These are phyloP conservation scores for Drosophila subpulchrella DNA, from an alignment of 1,140 invertebrate genomes.

Conservation along the genomic window DNA sequence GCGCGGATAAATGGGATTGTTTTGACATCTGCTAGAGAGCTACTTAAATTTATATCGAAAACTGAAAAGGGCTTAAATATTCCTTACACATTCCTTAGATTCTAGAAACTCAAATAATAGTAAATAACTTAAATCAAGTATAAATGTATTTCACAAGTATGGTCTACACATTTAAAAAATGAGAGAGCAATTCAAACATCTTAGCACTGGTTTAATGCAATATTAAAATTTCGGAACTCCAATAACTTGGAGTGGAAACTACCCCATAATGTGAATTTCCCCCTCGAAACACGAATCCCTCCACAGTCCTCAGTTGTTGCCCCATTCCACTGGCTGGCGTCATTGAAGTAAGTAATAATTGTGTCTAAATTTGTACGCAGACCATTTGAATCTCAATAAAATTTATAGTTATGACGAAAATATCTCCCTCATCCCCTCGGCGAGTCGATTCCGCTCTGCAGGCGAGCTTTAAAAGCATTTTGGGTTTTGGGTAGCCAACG, in stretches of 20 bases:
- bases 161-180: too few species aligned
- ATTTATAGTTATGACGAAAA: constrained; percentile 78
- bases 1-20: neutral
- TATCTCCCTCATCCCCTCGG: constrained; percentile 9
- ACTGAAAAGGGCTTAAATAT: neutral
- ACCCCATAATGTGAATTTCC: constrained; percentile 31
- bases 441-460: constrained; percentile 6
- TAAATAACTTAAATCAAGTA: too few species aligned
- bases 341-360: constrained; percentile 77
- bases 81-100: too few species aligned
- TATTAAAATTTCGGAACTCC: neutral
- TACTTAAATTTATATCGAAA: neutral
- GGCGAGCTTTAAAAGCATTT: constrained; percentile 69
- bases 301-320: neutral
- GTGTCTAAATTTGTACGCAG: constrained; percentile 73
- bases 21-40: neutral
- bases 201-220: neutral
- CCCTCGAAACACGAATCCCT: neutral
- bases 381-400: constrained; percentile 78
- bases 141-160: too few species aligned
- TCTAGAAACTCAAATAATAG: too few species aligned
- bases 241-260: neutral
- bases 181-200: neutral
- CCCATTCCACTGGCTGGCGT: constrained; percentile 18
- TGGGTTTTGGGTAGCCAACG: constrained; percentile 38